A percentile compares a stretch with the other conserved stretches of the same genome.
phyloP scores from a whole-genome alignment of 2,113 vertebrate species.

The Lota lota region DNA sequence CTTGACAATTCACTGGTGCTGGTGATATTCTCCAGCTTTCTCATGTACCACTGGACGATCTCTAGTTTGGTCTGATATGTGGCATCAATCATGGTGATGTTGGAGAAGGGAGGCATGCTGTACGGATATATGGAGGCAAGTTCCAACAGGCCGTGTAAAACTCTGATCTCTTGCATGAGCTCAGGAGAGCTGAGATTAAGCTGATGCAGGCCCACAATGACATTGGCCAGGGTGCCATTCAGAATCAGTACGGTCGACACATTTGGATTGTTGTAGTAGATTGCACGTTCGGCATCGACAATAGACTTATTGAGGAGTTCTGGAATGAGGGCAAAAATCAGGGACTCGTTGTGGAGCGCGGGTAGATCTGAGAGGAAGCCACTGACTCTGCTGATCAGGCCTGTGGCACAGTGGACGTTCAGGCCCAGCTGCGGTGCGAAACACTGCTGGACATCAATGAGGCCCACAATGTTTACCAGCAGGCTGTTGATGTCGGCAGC shows the following conservation, averaged over 20 bases:
- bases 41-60: conserved; percentile 67
- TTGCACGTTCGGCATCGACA: conserved; percentile 18
- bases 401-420: conserved; percentile 43
- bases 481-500: conserved; percentile 42
- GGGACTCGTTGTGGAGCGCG: conserved; percentile 33
- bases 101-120: conserved; percentile 34
- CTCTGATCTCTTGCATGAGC: conserved; percentile 57
- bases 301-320: conserved; percentile 39
- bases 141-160: conserved; percentile 62
- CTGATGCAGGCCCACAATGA: conserved; percentile 56
- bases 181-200: conserved; percentile 47
- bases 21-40: conserved; percentile 59
- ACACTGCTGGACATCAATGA: conserved; percentile 49
- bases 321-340: conserved; percentile 47
- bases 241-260: conserved; percentile 29
- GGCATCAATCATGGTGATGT: conserved; percentile 33
- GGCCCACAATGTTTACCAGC: conserved; percentile 40
- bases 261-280: conserved; percentile 29
- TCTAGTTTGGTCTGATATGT: conserved; percentile 37
- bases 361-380: conserved; percentile 50
- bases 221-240: conserved; percentile 40
- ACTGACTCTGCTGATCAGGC: conserved; percentile 42
- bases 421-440: conserved; percentile 33
- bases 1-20: conserved; percentile 40
- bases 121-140: conserved; percentile 24